These are phyloP conservation scores for Sebastes diploproa DNA, from an alignment of 2,797 vertebrate species.

Conservation along the genomic window DNA sequence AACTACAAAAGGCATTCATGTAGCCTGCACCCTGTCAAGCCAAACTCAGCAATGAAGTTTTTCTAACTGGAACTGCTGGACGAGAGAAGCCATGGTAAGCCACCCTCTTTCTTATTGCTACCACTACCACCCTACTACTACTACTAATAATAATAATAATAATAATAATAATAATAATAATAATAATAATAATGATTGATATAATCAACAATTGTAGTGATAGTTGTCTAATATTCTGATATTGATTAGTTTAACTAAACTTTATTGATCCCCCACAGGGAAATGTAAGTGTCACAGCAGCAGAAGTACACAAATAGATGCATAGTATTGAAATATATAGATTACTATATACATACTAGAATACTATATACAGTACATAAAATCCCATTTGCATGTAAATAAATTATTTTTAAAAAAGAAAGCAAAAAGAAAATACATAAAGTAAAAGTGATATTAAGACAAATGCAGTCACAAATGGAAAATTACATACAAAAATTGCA, in stretches of 20 bases:
- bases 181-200: background rate
- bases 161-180: background rate
- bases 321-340: background rate
- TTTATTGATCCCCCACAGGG: background rate
- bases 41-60: background rate
- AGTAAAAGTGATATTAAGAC: too few relatives aligned
- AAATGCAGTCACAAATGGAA: background rate
- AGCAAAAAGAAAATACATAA: too few relatives aligned
- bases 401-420: background rate
- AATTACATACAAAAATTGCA: background rate
- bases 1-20: background rate
- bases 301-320: background rate
- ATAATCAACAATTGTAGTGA: background rate
- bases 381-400: background rate
- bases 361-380: background rate
- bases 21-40: background rate
- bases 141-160: background rate
- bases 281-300: accelerated
- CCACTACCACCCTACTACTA: background rate
- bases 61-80: background rate
- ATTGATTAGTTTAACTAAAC: background rate
- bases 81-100: background rate
- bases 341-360: background rate
- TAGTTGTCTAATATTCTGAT: background rate
- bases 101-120: background rate